Conservation (phyloP, 2,113 vertebrate genomes). For the Dolichallabes microphthalmus region DNA sequence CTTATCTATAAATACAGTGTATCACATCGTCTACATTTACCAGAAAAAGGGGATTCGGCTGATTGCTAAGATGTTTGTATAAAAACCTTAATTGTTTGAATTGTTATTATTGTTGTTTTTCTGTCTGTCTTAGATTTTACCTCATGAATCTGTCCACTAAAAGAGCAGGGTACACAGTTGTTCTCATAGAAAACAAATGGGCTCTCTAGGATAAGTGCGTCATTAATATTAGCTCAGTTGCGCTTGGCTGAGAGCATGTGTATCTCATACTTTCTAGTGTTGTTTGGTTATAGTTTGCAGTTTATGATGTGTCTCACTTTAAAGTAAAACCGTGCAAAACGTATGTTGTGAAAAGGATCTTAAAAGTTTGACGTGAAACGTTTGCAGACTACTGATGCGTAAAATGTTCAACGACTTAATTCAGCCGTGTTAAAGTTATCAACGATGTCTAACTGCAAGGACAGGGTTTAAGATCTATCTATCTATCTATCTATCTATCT, state of each 20-base stretch:
- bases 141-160: slow-evolving; percentile 13
- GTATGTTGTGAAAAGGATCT: slow-evolving; percentile 41
- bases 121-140: slow-evolving; percentile 4
- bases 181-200: slow-evolving; percentile 31
- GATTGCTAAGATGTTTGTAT: neutral
- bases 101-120: neutral
- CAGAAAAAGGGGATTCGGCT: neutral
- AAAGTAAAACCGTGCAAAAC: neutral
- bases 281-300: slow-evolving; percentile 29
- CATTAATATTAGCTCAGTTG: slow-evolving; percentile 42
- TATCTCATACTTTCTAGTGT: slow-evolving; percentile 39
- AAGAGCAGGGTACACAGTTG: neutral
- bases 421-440: neutral
- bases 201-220: slow-evolving; percentile 18
- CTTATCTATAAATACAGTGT: slow-evolving; percentile 28
- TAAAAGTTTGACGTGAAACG: slow-evolving; percentile 83
- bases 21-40: neutral
- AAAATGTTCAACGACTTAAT: neutral
- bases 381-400: slow-evolving; percentile 58
- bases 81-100: neutral
- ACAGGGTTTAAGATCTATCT: slow-evolving; percentile 6
- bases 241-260: slow-evolving; percentile 38
- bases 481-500: slow-evolving; percentile 34
- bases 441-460: neutral
- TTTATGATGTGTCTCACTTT: slow-evolving; percentile 19